Base-by-base conservation (phyloP, 2,888 invertebrate genomes). In the Nomada fucata region DNA sequence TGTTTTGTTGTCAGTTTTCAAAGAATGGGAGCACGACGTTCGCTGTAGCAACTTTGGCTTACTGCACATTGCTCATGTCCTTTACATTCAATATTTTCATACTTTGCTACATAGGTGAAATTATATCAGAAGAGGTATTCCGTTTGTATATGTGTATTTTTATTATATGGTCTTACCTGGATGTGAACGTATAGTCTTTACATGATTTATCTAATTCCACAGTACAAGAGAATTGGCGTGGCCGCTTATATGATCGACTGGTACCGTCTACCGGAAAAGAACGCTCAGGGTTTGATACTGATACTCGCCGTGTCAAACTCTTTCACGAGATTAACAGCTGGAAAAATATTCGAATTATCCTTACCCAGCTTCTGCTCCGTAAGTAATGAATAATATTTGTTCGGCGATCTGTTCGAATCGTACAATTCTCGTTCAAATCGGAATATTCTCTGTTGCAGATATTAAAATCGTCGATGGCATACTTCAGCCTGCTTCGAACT, bases 31-130 rank as follows among this genome's bases (percentile, higher is more conserved):
- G 81, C 87, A 86, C 57, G 90, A 76, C 59, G 89, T 36, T 91
- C 44, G 75, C 90, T 2, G 86, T 91, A 65, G 90, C 89, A 44
- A 90, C 89, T 0, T 73, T 91, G 36, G 91, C 92, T 0, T 92
- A 89, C 65, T 90, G 86, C 36, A 86, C 87, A 5, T 79, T 92
- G 5, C 78, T 92, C 0, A 72, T 91, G 44, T 92, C 92, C 0
- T 91, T 92, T 42, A 91, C 85, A 5, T 92, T 91, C 53, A 92
- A 92, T 68, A 92, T 92, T 64, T 91, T 91, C 57, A 90, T 92
- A 71, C 84, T 91, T 61, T 92, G 92, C 44, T 92, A 90, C 74
- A 91, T 92, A 36, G 92, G 92, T 0, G 91, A 92, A 82, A 84
- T 89, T 73, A 84, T 92, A 2, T 86, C 87, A 0, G 91, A 92